These are phyloP conservation scores for Orbicella faveolata DNA, from an alignment of 64 coral and sea anemone genomes.

Conservation along the genomic window DNA sequence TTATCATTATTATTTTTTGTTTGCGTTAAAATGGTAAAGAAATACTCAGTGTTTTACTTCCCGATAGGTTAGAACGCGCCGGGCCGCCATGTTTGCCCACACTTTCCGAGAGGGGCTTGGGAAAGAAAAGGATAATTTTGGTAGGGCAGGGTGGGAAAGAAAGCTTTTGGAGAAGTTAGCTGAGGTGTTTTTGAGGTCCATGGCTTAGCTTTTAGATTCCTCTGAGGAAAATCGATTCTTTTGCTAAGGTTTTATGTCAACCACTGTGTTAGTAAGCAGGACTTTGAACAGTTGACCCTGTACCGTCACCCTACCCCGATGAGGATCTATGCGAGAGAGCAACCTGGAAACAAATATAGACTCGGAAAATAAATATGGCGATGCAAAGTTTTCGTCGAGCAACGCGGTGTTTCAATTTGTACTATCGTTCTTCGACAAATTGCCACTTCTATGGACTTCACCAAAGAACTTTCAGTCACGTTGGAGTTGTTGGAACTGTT, in stretches of 20 bases:
- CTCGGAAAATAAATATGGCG: neutral
- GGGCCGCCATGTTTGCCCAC: constrained; percentile 31
- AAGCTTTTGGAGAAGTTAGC: neutral
- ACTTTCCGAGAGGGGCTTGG: constrained; percentile 3
- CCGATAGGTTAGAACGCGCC: neutral
- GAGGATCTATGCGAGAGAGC: neutral
- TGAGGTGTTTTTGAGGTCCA: too few species aligned
- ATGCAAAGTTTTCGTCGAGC: neutral
- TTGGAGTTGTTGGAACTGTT: constrained; percentile 3
- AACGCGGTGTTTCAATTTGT: neutral
- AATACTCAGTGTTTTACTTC: too few species aligned
- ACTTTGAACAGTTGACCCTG: too few species aligned
- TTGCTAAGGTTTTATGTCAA: too few species aligned
- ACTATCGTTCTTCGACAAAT: neutral
- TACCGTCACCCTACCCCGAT: neutral
- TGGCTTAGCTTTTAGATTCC: too few species aligned
- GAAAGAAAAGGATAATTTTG: neutral
- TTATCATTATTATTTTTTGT: neutral
- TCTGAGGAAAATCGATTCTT: too few species aligned
- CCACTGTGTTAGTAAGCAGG: too few species aligned
- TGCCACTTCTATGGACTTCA: neutral
- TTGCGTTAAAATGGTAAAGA: neutral
- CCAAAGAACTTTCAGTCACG: neutral
- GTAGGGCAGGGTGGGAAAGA: neutral
- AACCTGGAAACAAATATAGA: neutral